These are phyloP conservation scores for Planococcus citri DNA, from an alignment of 1,140 invertebrate species.

Conservation along the genomic window DNA sequence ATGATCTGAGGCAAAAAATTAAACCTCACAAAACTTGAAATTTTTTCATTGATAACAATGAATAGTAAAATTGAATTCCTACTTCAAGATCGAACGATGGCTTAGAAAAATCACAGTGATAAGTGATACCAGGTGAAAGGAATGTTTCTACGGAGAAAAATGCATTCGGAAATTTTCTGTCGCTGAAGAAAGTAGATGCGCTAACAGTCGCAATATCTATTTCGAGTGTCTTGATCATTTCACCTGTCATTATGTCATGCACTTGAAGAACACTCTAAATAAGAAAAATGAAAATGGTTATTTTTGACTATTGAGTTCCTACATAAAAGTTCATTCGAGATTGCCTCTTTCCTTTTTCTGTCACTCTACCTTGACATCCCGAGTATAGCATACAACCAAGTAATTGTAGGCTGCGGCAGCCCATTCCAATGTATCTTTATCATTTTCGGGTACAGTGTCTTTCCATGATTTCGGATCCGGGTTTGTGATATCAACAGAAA, in stretches of 20 bases:
- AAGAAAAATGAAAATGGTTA: too few species aligned
- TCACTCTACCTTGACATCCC: constrained; percentile 95
- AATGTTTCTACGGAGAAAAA: constrained; percentile 93
- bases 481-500: too few species aligned
- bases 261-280: constrained; percentile 72
- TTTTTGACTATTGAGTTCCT: too few species aligned
- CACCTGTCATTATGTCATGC: constrained; percentile 59
- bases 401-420: constrained; percentile 67
- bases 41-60: too few species aligned
- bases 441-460: constrained; percentile 73
- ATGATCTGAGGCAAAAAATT: constrained; percentile 46
- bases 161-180: constrained; percentile 73
- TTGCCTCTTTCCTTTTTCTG: too few species aligned
- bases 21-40: too few species aligned
- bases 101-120: constrained; percentile 67
- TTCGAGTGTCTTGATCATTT: constrained; percentile 55
- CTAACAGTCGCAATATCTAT: constrained; percentile 77
- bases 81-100: constrained; percentile 51
- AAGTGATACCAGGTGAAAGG: constrained; percentile 80
- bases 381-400: constrained; percentile 79
- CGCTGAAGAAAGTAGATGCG: constrained; percentile 67
- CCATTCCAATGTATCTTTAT: constrained; percentile 81
- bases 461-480: too few species aligned
- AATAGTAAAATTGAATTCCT: too few species aligned
- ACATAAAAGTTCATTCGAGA: too few species aligned